These are phyloP conservation scores for Subacronicta megacephala DNA, from an alignment of 2,888 invertebrate genomes.

Conservation along the genomic window DNA sequence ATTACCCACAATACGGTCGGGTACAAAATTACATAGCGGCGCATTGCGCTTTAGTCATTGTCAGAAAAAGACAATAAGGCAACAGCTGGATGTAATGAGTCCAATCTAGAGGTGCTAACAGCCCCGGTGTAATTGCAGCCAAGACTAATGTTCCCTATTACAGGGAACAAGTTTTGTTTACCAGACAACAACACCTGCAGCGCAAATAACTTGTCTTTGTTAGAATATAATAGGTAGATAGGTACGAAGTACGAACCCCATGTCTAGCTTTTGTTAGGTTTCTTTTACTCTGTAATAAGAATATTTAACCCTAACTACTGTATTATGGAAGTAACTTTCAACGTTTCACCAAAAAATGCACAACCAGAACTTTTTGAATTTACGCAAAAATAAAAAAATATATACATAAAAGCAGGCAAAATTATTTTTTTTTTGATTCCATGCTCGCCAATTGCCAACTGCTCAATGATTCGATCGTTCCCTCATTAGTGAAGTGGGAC, in stretches of 20 bases:
- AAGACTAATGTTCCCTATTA: slow-evolving; percentile 60
- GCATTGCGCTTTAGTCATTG: slow-evolving; percentile 20
- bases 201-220: slow-evolving; percentile 41
- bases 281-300: not conserved
- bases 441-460: slow-evolving; percentile 2
- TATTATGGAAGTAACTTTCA: too few species aligned
- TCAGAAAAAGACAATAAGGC: slow-evolving; percentile 31
- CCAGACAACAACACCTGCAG: slow-evolving; percentile 46
- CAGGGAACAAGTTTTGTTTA: slow-evolving; percentile 51
- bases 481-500: slow-evolving; percentile 64
- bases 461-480: slow-evolving; percentile 42
- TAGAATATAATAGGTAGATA: slow-evolving; percentile 23
- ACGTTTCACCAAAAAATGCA: too few species aligned
- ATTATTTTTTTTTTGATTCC: not conserved
- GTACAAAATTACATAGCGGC: slow-evolving; percentile 12
- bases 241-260: too few species aligned
- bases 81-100: slow-evolving; percentile 47
- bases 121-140: slow-evolving; percentile 57
- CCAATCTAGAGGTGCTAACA: slow-evolving; percentile 53
- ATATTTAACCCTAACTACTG: too few species aligned
- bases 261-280: slow-evolving; percentile 27
- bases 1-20: too few species aligned
- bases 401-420: too few species aligned
- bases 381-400: slow-evolving; percentile 1
- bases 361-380: too few species aligned